A percentile compares a stretch with the other conserved stretches of the same genome.
phyloP scores from a whole-genome alignment of 2,113 vertebrate species.

The Phyllostomus discolor region DNA sequence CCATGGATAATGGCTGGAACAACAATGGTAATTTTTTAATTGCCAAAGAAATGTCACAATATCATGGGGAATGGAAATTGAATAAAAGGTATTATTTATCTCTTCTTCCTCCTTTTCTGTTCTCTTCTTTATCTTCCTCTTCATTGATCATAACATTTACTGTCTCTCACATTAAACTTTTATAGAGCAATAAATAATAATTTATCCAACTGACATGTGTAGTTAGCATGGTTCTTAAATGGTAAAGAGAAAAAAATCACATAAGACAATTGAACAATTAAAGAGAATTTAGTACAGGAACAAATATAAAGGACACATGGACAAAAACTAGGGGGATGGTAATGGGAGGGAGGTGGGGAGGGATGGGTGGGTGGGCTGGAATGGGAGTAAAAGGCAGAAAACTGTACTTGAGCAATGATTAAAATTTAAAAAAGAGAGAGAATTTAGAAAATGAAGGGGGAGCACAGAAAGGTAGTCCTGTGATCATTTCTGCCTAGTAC shows the following conservation, averaged over 20 bases:
- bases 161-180: neutral
- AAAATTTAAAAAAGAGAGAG: neutral
- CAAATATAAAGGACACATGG: too few species aligned
- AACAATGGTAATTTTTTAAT: neutral
- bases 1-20: neutral
- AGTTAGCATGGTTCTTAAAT: neutral
- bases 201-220: neutral
- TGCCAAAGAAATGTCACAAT: neutral
- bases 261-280: neutral
- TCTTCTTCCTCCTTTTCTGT: neutral
- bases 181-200: neutral
- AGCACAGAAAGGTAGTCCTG: neutral
- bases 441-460: neutral
- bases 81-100: neutral
- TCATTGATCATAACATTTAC: neutral
- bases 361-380: too few species aligned
- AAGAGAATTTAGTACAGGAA: neutral
- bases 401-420: too few species aligned
- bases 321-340: too few species aligned
- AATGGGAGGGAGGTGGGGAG: too few species aligned
- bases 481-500: neutral
- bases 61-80: neutral
- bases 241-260: neutral
- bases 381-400: too few species aligned
- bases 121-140: neutral